phyloP scores from a whole-genome alignment of 2,797 vertebrate species.

The Philypnodon macrostomus region DNA sequence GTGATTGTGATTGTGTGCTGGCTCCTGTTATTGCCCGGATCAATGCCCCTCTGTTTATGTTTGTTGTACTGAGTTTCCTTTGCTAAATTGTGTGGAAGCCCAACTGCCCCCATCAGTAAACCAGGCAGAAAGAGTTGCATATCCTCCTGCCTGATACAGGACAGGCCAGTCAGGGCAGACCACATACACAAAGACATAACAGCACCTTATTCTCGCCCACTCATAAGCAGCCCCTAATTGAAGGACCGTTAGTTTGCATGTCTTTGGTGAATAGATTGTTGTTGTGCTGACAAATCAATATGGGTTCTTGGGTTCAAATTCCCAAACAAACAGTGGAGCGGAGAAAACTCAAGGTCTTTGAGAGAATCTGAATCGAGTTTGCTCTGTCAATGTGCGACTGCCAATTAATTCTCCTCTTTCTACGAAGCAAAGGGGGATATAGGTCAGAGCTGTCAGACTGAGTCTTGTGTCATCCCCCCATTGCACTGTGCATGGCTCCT shows the following conservation, averaged over 20 bases:
- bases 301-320: constrained; percentile 6
- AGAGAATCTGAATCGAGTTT: constrained; percentile 25
- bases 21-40: constrained; percentile 53
- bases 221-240: constrained; percentile 45
- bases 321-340: constrained; percentile 3
- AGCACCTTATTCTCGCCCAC: constrained; percentile 45
- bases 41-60: constrained; percentile 75
- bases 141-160: constrained; percentile 61
- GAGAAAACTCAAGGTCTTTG: constrained; percentile 6
- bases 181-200: constrained; percentile 41
- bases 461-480: constrained; percentile 82
- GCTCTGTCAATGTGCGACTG: constrained; percentile 37
- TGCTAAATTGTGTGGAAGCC: constrained; percentile 87
- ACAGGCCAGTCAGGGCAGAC: constrained; percentile 78
- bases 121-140: constrained; percentile 84
- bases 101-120: constrained; percentile 84
- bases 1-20: constrained; percentile 33
- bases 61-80: constrained; percentile 77
- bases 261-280: constrained; percentile 10
- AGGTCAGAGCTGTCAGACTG: constrained; percentile 94
- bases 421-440: constrained; percentile 75
- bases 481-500: constrained; percentile 66
- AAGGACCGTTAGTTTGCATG: constrained; percentile 35
- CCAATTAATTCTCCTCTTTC: constrained; percentile 46
- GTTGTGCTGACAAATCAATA: constrained; percentile 16